Conservation (phyloP, 2,888 invertebrate genomes). For the Morinoia aosen region DNA sequence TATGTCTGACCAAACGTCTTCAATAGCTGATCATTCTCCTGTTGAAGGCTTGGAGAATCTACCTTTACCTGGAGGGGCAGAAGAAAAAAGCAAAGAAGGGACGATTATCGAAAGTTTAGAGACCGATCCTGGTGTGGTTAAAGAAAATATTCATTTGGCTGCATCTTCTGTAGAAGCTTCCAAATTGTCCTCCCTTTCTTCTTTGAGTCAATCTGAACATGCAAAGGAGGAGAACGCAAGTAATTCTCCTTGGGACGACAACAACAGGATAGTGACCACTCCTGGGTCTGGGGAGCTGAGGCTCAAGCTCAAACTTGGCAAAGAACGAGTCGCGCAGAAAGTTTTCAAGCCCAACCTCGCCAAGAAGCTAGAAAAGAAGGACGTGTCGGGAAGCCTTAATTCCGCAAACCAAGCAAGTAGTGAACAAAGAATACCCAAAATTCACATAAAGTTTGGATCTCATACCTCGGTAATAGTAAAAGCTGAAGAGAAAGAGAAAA, state of each 20-base stretch:
- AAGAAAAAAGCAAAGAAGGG: background rate
- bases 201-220: background rate
- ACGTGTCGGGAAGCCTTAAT: constrained; percentile 21
- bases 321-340: constrained; percentile 62
- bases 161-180: constrained; percentile 21
- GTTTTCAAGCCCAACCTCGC: constrained; percentile 60
- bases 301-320: constrained; percentile 63
- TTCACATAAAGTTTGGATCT: constrained; percentile 66
- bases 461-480: constrained; percentile 65
- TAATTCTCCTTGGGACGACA: constrained; percentile 16
- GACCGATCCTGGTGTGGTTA: background rate
- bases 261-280: constrained; percentile 40
- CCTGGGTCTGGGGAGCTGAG: constrained; percentile 57
- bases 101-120: background rate
- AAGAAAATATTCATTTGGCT: background rate
- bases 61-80: background rate
- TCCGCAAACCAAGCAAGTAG: constrained; percentile 48
- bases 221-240: background rate
- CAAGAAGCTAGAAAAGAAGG: constrained; percentile 63
- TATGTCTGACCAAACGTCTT: constrained; percentile 64
- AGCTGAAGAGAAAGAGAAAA: constrained; percentile 61
- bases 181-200: background rate
- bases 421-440: constrained; percentile 66
- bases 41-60: constrained; percentile 44
- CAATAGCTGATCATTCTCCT: constrained; percentile 60